phyloP scores from a whole-genome alignment of 1,140 invertebrate species.

The Drosophila funebris region DNA sequence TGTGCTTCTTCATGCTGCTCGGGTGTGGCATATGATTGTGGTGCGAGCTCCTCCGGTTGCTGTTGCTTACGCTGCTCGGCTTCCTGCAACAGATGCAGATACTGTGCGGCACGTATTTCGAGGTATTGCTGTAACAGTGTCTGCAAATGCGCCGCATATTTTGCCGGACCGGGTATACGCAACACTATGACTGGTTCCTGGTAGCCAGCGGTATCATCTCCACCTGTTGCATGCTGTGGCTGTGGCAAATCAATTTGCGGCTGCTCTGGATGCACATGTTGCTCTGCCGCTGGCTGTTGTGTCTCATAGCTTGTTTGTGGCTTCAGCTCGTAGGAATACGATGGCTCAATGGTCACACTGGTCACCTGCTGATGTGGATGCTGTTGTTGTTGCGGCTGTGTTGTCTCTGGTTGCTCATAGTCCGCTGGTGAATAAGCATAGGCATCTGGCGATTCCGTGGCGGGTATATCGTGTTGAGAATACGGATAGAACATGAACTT shows the following conservation, averaged over 20 bases:
- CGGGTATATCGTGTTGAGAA: slow-evolving; percentile 76
- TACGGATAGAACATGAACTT: slow-evolving; percentile 83
- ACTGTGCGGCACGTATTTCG: slow-evolving; percentile 81
- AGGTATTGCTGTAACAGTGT: slow-evolving; percentile 80
- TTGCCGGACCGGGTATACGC: slow-evolving; percentile 78
- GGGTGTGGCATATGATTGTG: slow-evolving; percentile 17
- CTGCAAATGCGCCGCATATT: slow-evolving; percentile 81
- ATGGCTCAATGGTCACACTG: slow-evolving; percentile 79
- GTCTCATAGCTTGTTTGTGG: slow-evolving; percentile 72
- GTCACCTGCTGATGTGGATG: slow-evolving; percentile 58
- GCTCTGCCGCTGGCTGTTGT: slow-evolving; percentile 29
- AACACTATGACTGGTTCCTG: slow-evolving; percentile 81
- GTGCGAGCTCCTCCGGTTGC: slow-evolving; percentile 33
- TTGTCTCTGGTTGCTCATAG: slow-evolving; percentile 40
- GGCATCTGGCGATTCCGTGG: slow-evolving; percentile 42
- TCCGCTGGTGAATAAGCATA: slow-evolving; percentile 49
- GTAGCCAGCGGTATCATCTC: slow-evolving; percentile 33
- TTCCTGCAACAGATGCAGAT: slow-evolving; percentile 72
- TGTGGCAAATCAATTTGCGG: slow-evolving; percentile 76
- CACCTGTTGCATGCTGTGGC: slow-evolving; percentile 12
- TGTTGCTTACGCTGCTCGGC: slow-evolving; percentile 67
- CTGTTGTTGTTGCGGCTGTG: slow-evolving; percentile 7
- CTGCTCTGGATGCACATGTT: slow-evolving; percentile 35
- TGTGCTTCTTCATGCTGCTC: slow-evolving; percentile 51
- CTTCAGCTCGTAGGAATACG: slow-evolving; percentile 82